phyloP scores from a whole-genome alignment of 1,140 invertebrate species.

The Carposina sasakii region DNA sequence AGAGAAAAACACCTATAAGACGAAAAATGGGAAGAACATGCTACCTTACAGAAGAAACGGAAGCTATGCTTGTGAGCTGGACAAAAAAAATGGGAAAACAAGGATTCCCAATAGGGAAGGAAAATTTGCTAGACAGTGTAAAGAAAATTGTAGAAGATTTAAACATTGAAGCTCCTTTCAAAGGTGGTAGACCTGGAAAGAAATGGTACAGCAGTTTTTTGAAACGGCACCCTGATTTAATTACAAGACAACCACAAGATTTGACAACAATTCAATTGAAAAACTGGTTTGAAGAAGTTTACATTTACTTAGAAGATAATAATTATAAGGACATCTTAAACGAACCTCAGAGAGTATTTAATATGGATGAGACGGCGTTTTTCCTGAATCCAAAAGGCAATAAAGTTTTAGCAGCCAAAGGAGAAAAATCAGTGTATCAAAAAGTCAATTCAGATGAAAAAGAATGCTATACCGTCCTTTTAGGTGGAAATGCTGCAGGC shows the following conservation, averaged over 20 bases:
- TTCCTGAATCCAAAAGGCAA: background rate
- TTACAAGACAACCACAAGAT: slow-evolving; percentile 29
- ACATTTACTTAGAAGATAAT: slow-evolving; percentile 14
- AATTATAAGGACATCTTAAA: background rate
- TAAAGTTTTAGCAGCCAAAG: background rate
- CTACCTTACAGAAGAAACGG: slow-evolving; percentile 33
- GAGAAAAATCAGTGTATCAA: slow-evolving; percentile 2
- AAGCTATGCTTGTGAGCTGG: slow-evolving; percentile 39
- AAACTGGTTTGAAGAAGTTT: slow-evolving; percentile 31
- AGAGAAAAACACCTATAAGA: slow-evolving; percentile 27
- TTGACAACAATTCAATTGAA: slow-evolving; percentile 22
- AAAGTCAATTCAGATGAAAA: slow-evolving; percentile 7
- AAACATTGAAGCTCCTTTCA: slow-evolving; percentile 34
- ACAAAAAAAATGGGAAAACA: slow-evolving; percentile 37
- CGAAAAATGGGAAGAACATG: slow-evolving; percentile 34
- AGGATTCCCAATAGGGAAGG: slow-evolving; percentile 46
- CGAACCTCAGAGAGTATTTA: background rate
- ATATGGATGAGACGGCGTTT: background rate
- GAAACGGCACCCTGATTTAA: slow-evolving; percentile 29
- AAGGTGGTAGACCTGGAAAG: slow-evolving; percentile 29
- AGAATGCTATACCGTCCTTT: slow-evolving; percentile 6
- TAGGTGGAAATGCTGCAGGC: slow-evolving; percentile 8
- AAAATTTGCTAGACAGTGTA: slow-evolving; percentile 43
- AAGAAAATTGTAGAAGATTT: slow-evolving; percentile 37
- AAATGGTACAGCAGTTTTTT: slow-evolving; percentile 35